These are phyloP conservation scores for Trematocara variabile DNA, from an alignment of 2,113 vertebrate genomes.

Conservation along the genomic window DNA sequence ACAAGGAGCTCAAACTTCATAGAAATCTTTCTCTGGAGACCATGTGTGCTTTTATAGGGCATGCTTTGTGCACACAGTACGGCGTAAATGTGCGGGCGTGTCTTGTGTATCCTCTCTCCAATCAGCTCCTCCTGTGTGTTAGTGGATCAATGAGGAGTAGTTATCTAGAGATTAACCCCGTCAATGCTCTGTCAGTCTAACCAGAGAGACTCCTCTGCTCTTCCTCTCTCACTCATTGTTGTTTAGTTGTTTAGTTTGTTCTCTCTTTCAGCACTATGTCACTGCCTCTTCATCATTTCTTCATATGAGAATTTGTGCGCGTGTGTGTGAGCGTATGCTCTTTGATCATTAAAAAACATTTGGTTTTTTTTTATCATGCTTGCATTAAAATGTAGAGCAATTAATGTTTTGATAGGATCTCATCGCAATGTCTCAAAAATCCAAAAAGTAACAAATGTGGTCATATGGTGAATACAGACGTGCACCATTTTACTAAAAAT, in stretches of 20 bases:
- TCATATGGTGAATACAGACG: background rate
- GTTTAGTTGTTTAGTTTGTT: background rate
- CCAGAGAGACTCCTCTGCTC: slow-evolving; percentile 15
- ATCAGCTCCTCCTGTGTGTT: slow-evolving; percentile 5
- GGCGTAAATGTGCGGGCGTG: background rate
- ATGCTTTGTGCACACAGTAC: background rate
- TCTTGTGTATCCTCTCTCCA: background rate
- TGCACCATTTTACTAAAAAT: background rate
- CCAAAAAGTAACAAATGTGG: background rate
- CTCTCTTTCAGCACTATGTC: background rate
- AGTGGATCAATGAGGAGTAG: slow-evolving; percentile 59
- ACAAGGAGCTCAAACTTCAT: slow-evolving; percentile 34
- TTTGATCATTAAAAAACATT: background rate
- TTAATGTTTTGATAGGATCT: background rate
- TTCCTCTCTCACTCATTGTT: background rate
- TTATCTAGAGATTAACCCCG: slow-evolving; percentile 65
- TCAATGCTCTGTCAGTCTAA: slow-evolving; percentile 49
- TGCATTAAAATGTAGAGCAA: background rate
- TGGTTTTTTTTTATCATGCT: background rate
- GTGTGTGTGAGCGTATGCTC: background rate
- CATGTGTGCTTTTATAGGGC: background rate
- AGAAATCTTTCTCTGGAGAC: slow-evolving; percentile 13
- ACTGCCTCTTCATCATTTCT: background rate
- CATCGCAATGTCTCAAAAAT: background rate
- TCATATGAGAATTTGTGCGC: background rate